Base-by-base conservation (phyloP, 2,888 invertebrate genomes). In the Pandemis cinnamomeana region DNA sequence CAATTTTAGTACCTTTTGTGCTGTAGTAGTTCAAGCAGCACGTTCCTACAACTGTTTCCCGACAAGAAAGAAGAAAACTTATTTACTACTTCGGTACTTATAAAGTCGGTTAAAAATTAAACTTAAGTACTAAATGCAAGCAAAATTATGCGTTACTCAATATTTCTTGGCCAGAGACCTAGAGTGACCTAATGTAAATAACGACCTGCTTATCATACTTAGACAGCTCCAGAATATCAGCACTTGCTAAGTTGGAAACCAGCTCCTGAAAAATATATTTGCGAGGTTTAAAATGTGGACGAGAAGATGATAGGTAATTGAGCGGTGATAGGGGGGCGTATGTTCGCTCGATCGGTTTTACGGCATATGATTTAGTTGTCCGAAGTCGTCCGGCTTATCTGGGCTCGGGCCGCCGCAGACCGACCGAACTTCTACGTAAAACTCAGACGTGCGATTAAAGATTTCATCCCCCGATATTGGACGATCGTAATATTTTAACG, bases 401-500 rank as follows among this genome's bases (percentile, higher is more conserved):
- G 85, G 84, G 83, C 84, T 80, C 81, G 80, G 82, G 83, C 81
- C 83, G 82, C 86, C 80, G 78, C 81, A 81, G 79, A 80, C 76
- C 82, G 84, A 84, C 83, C 84, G 83, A 84, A 86, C 83, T 85
- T 88, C 85, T 83, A 87, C 87, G 87, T 89, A 87, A 89, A 89
- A 88, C 84, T 87, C 80, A 81, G 84, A 87, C 87, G 84, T 82
- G 82, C 89, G 92, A 92, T 92, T 91, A 91, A 92, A 91, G 92
- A 92, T 93, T 89, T 90, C 88, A 87, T 91, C 89, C 89, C 82
- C 78, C 85, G 91, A 92, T 93, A 92, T 92, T 86, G 91, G 89
- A 83, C 89, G 89, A 85, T 91, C 93, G 92, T 93, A 92, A 93
- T 92, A 93, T 89, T 92, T 93, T 93, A 93, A 92, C 92, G 91